These are phyloP conservation scores for Drosophila nebulosa DNA, from an alignment of 1,140 invertebrate species.

Conservation along the genomic window DNA sequence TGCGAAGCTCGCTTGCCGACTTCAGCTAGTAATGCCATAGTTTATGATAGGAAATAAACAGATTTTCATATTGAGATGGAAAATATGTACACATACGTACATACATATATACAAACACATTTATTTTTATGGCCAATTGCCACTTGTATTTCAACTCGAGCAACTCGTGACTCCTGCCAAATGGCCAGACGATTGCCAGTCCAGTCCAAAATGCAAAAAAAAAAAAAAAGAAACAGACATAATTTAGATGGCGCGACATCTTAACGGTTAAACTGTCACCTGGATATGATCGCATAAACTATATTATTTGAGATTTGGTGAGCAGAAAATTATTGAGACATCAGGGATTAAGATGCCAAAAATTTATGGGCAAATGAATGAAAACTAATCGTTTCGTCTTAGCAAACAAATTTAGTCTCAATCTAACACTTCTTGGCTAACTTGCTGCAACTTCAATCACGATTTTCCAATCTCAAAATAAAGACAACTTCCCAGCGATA, in stretches of 20 bases:
- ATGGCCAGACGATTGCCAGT: conserved; percentile 26
- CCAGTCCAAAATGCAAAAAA: conserved; percentile 24
- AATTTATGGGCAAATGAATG: not conserved
- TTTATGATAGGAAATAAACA: conserved; percentile 39
- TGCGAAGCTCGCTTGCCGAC: not conserved
- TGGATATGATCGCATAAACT: conserved; percentile 38
- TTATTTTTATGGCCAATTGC: conserved; percentile 28
- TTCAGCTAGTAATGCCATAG: conserved; percentile 27
- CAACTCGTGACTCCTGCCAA: conserved; percentile 32
- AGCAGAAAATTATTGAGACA: conserved; percentile 26
- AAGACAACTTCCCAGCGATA: conserved; percentile 30
- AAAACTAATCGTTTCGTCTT: not conserved
- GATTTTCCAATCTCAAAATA: conserved; percentile 37
- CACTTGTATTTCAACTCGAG: conserved; percentile 44
- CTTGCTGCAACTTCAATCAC: conserved; percentile 7
- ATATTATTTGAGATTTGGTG: conserved; percentile 17
- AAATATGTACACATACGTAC: not conserved
- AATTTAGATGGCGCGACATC: conserved; percentile 40
- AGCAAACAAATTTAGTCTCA: not conserved
- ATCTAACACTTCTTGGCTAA: not conserved
- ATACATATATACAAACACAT: not conserved
- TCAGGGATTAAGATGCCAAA: conserved; percentile 20
- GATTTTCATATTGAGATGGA: conserved; percentile 48
- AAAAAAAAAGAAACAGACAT: conserved; percentile 18
- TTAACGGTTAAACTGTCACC: conserved; percentile 37